Percentiles rank a stretch among this genome's conserved stretches.
Conservation (phyloP, 2,797 vertebrate genomes). For the Heteromormyrus szaboi region DNA sequence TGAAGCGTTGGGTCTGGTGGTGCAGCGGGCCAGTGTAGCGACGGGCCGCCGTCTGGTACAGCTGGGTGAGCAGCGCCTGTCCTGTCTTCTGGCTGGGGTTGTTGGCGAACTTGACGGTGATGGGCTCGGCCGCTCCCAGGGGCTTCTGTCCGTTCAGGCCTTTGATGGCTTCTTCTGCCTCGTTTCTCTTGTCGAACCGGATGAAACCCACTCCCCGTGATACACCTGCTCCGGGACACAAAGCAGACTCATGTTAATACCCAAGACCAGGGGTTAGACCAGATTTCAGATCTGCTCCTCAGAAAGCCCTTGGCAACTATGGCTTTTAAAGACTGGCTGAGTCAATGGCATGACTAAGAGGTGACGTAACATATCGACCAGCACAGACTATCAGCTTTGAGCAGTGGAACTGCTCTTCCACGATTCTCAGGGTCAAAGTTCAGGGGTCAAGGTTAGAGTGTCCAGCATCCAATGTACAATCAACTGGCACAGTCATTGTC, state of each 20-base stretch:
- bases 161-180: conserved; percentile 94
- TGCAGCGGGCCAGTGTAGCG: conserved; percentile 87
- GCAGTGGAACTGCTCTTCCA: background rate
- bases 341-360: background rate
- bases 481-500: background rate
- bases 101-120: conserved; percentile 96
- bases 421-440: background rate
- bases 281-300: background rate
- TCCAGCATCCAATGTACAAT: background rate
- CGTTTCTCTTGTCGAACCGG: conserved; percentile 93
- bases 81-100: conserved; percentile 94
- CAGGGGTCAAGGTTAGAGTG: background rate
- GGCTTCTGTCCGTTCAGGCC: conserved; percentile 93
- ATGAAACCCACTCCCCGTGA: conserved; percentile 95
- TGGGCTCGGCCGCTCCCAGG: conserved; percentile 82
- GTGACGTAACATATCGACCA: background rate
- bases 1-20: conserved; percentile 91
- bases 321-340: background rate
- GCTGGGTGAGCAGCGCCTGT: conserved; percentile 87
- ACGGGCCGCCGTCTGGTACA: conserved; percentile 86
- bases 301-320: background rate
- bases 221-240: conserved; percentile 69
- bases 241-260: conserved; percentile 53
- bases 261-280: conserved; percentile 22
- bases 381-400: background rate